Evolutionary conservation across 2,888 invertebrate species (phyloP).

Genomic region (Stenurella melanura): DNA sequence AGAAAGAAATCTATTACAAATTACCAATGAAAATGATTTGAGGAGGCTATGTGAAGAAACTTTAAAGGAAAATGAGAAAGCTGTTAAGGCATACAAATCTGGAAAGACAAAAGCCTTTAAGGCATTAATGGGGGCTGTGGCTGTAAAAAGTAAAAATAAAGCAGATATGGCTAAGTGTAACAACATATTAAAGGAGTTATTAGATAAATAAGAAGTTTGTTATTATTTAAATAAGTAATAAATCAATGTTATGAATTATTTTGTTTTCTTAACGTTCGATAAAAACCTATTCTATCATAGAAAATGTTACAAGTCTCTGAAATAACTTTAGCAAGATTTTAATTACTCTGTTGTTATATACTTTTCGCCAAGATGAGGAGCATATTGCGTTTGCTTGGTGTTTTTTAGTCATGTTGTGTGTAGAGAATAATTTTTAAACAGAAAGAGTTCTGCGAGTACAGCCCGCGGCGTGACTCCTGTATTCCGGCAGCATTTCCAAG

Average conservation of each 20-base stretch:
- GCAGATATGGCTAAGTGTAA: conserved; percentile 81
- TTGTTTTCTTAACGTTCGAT: neutral
- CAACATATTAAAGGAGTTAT: conserved; percentile 78
- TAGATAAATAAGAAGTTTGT: conserved; percentile 61
- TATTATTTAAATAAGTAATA: neutral
- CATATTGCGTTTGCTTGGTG: too few species aligned
- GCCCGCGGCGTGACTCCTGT: too few species aligned
- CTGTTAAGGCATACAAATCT: conserved; percentile 79
- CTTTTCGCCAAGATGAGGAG: too few species aligned
- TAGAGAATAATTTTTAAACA: too few species aligned
- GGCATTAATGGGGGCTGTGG: conserved; percentile 79
- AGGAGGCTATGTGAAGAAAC: conserved; percentile 78
- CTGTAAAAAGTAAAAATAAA: conserved; percentile 77
- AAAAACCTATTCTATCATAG: neutral
- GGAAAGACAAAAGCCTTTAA: conserved; percentile 84
- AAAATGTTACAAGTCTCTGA: too few species aligned
- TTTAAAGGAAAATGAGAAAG: conserved; percentile 79
- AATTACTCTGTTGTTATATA: too few species aligned
- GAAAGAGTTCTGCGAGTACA: too few species aligned
- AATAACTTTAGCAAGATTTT: too few species aligned
- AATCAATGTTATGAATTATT: neutral
- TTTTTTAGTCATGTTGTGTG: too few species aligned
- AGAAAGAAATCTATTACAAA: conserved; percentile 79
- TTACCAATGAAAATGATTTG: conserved; percentile 78
- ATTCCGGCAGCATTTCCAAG: too few species aligned